Conservation (phyloP, 2,888 invertebrate genomes). For the Labia minor region DNA sequence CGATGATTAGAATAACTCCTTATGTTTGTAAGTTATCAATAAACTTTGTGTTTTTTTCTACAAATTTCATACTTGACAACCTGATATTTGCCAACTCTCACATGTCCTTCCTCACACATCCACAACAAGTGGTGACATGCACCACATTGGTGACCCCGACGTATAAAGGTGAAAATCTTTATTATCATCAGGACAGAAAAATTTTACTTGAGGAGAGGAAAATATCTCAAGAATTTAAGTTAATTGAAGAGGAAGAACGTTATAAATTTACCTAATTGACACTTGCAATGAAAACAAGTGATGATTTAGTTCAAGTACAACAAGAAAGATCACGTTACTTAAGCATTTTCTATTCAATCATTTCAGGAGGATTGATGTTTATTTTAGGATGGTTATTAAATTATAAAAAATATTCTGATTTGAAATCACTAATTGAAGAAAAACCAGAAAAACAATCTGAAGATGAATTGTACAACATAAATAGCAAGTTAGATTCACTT, state of each 20-base stretch:
- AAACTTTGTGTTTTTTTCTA: too few species aligned
- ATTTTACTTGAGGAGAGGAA: constrained; percentile 39
- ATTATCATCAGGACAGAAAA: constrained; percentile 55
- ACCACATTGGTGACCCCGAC: too few species aligned
- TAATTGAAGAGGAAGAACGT: constrained; percentile 61
- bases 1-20: too few species aligned
- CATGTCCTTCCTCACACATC: too few species aligned
- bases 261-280: constrained; percentile 62
- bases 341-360: constrained; percentile 60
- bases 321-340: constrained; percentile 77
- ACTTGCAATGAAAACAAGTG: constrained; percentile 64
- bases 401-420: neutral
- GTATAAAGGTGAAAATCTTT: constrained; percentile 52
- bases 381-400: neutral
- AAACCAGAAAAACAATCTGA: neutral
- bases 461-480: neutral
- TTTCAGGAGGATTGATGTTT: constrained; percentile 29
- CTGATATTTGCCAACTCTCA: too few species aligned
- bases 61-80: too few species aligned
- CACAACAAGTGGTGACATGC: too few species aligned
- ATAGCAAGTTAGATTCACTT: neutral
- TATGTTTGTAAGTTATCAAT: too few species aligned
- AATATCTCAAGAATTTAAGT: constrained; percentile 47
- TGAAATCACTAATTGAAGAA: neutral
- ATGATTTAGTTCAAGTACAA: constrained; percentile 71